A percentile compares a stretch with the other conserved stretches of the same genome.
phyloP scores from a whole-genome alignment of 2,888 invertebrate species.

The Nemotelus pantherinus region DNA sequence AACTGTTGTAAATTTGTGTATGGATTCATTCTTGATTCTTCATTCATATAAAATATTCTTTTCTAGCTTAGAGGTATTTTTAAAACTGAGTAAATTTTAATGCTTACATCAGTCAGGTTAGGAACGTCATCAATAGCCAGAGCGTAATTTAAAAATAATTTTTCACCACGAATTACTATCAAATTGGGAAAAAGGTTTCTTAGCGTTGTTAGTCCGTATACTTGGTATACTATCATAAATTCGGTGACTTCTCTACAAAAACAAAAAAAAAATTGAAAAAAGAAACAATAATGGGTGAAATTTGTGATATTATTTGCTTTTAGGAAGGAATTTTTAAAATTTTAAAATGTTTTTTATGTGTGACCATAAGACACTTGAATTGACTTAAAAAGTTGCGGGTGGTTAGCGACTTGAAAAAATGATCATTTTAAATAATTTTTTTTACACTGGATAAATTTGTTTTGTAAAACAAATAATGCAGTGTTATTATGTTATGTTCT shows the following conservation, averaged over 20 bases:
- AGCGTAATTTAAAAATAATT: slow-evolving; percentile 81
- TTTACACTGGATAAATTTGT: too few species aligned
- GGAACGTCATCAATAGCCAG: slow-evolving; percentile 80
- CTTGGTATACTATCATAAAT: slow-evolving; percentile 81
- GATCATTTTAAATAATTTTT: too few species aligned
- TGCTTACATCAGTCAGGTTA: slow-evolving; percentile 69
- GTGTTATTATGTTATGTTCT: too few species aligned
- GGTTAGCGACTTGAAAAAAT: too few species aligned
- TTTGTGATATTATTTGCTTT: too few species aligned
- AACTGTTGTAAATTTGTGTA: neutral
- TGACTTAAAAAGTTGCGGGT: too few species aligned
- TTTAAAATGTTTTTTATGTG: too few species aligned
- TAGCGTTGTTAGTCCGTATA: slow-evolving; percentile 76
- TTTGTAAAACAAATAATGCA: too few species aligned
- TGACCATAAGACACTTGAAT: too few species aligned
- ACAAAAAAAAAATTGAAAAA: neutral
- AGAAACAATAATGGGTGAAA: too few species aligned
- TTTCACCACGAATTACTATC: slow-evolving; percentile 83
- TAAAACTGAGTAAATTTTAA: neutral
- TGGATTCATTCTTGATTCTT: neutral
- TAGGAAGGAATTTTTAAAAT: too few species aligned
- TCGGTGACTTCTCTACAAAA: slow-evolving; percentile 79
- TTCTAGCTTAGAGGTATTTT: neutral
- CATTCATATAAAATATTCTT: neutral
- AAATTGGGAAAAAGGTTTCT: slow-evolving; percentile 87